Base-by-base conservation (phyloP, 2,888 invertebrate species). In the Enoplolaimus lenunculus region DNA sequence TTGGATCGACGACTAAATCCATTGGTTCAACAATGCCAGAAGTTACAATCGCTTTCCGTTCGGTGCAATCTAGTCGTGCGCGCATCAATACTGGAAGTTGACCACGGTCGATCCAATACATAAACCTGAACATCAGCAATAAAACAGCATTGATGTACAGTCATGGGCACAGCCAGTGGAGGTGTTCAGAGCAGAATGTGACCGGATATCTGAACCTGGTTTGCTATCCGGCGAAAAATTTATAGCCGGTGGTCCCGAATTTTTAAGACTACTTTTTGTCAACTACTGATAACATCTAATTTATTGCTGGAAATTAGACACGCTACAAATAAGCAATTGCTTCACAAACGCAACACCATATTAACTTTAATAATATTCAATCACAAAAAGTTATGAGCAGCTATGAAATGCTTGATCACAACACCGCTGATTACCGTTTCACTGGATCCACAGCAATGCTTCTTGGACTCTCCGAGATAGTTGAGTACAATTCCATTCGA, bases 61-160 rank as follows among this genome's bases (percentile, higher is more conserved):
- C 88, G 65, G 87, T 87, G 13, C 93, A 94, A 78, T 97, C 93
- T 59, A 97, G 84, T 77, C 88, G 87, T 0, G 92, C 87, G 78
- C 89, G 90, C 0, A 67, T 31, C 30, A 71, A 21, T 28, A 90
- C 87, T 0, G 94, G 94, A 81, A 92, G 92, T 80, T 94, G 94
- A 0, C 97, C 97, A 77, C 92, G 91, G 81, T 97, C 95, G 75
- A 94, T 92, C 97, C 97, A 98, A 81, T 97, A 98, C 0, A 98
- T 83, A 59, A 90, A 85, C 73, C 91, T 84, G 72, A 28, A 71
- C 72, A 34, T 33, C 60, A 60, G 69, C 31, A 30, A 73, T n/a
- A n/a, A n/a, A n/a, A n/a, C n/a, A n/a, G n/a, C n/a, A n/a, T n/a
- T n/a, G n/a, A n/a, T n/a, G n/a, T 29, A 68, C 16, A 16, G 13